Evolutionary conservation across 2,888 invertebrate genomes (phyloP).

Genomic region (Nomada hirtipes): DNA sequence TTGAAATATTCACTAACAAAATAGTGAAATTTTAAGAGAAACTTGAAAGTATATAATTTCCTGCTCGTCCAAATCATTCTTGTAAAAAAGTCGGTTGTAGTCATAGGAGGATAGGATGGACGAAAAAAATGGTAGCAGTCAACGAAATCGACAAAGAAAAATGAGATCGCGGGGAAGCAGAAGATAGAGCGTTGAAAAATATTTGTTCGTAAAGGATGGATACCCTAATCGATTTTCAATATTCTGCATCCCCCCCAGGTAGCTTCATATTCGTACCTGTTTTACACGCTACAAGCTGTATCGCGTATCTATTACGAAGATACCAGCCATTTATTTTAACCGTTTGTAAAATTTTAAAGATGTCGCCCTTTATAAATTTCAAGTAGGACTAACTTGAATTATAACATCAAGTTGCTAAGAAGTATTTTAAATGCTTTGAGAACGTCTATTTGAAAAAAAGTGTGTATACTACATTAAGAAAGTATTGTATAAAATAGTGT

Average conservation of each 20-base stretch:
- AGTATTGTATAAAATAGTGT: too few species aligned
- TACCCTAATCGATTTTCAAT: constrained; percentile 76
- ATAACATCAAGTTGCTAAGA: too few species aligned
- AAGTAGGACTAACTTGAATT: not conserved
- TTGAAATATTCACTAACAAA: not conserved
- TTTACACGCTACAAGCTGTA: constrained; percentile 9
- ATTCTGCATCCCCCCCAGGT: constrained; percentile 46
- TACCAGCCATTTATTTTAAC: not conserved
- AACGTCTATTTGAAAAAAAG: too few species aligned
- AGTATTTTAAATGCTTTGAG: too few species aligned
- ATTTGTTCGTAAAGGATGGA: constrained; percentile 70
- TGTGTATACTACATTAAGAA: too few species aligned
- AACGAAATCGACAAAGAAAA: constrained; percentile 9
- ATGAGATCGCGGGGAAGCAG: constrained; percentile 13
- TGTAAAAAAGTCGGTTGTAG: not conserved
- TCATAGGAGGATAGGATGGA: not conserved
- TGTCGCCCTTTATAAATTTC: not conserved
- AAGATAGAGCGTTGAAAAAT: constrained; percentile 61
- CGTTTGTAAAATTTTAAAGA: not conserved
- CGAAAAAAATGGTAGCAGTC: not conserved
- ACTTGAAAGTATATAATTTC: not conserved
- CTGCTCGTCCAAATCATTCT: not conserved
- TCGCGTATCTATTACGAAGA: constrained; percentile 1
- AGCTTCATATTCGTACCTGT: constrained; percentile 34
- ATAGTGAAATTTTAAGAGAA: not conserved